phyloP scores from a whole-genome alignment of 2,888 invertebrate genomes.

The Agrilus mali region DNA sequence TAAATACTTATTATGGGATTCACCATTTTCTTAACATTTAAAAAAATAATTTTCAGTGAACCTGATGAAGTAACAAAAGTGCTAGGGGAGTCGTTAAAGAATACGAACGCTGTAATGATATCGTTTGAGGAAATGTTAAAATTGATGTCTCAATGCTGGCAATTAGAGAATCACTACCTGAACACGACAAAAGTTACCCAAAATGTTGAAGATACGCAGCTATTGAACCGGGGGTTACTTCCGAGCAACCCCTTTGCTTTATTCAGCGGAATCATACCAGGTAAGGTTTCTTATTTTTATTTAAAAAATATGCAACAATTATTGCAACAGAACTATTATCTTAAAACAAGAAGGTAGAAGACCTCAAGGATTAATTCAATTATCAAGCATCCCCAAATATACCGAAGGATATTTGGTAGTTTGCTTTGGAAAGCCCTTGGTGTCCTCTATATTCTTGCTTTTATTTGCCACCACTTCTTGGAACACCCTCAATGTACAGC shows the following conservation, averaged over 20 bases:
- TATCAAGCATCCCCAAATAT: too few species aligned
- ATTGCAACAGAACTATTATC: background rate
- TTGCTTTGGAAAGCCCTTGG: too few species aligned
- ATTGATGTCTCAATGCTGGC: constrained; percentile 69
- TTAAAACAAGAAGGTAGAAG: too few species aligned
- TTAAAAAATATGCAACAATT: background rate
- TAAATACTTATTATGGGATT: too few species aligned
- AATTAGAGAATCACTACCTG: constrained; percentile 35
- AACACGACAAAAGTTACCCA: background rate
- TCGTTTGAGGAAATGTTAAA: constrained; percentile 63
- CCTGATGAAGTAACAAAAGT: constrained; percentile 54
- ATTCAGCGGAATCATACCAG: constrained; percentile 71
- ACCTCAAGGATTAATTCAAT: too few species aligned
- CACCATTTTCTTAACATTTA: background rate
- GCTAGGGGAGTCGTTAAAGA: constrained; percentile 47
- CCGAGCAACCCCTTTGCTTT: constrained; percentile 56
- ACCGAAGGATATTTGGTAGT: too few species aligned
- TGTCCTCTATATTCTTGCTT: too few species aligned
- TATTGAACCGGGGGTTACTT: constrained; percentile 28
- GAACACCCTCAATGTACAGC: too few species aligned
- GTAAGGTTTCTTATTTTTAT: constrained; percentile 31
- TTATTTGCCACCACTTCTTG: too few species aligned
- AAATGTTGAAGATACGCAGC: background rate
- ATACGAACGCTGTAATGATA: constrained; percentile 51
- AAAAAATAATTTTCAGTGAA: constrained; percentile 42